Base-by-base conservation (phyloP, 2,888 invertebrate species). In the Julus scanicus region DNA sequence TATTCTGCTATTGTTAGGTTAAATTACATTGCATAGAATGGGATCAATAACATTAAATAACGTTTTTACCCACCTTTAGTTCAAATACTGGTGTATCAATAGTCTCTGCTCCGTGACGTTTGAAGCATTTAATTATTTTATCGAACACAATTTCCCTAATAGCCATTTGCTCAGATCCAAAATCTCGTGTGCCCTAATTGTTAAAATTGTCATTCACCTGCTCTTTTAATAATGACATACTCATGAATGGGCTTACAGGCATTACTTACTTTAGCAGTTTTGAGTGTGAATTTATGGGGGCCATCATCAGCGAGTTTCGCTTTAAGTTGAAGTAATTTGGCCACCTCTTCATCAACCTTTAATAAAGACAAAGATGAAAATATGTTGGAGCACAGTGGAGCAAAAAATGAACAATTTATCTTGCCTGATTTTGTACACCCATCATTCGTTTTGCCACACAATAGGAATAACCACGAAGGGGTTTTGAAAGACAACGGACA, bases 61-160 rank as follows among this genome's bases (percentile, higher is more conserved):
- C 63, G 15, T 13, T 44, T 44, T 53, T n/a, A 8, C 90, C 88
- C 92, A 97, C 98, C 94, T 97, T 99, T 20, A 99, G 93, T 93
- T 99, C 99, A 94, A 99, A 99, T 29, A 99, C 97, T 84, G 99
- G 99, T 40, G 99, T 99, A 91, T 99, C 99, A 91, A 99, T 98
- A 37, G 98, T 97, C 92, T 98, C 98, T 29, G 98, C 99, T 71
- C 99, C 99, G 91, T 99, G 99, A 90, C 95, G 96, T 92, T 99
- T 98, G 92, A 99, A 99, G 88, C 98, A 96, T 5, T 94, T 92
- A 39, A 96, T 94, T 90, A 99, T 97, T 92, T 96, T 97, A 89
- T 96, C 94, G 90, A 99, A 93, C 0, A 98, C 93, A 11, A 92
- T 91, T 89, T 97, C 95, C 49, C 99, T 94, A 89, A 99, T 94